Base-by-base conservation (phyloP, 2,113 vertebrate species). In the Prionailurus viverrinus region DNA sequence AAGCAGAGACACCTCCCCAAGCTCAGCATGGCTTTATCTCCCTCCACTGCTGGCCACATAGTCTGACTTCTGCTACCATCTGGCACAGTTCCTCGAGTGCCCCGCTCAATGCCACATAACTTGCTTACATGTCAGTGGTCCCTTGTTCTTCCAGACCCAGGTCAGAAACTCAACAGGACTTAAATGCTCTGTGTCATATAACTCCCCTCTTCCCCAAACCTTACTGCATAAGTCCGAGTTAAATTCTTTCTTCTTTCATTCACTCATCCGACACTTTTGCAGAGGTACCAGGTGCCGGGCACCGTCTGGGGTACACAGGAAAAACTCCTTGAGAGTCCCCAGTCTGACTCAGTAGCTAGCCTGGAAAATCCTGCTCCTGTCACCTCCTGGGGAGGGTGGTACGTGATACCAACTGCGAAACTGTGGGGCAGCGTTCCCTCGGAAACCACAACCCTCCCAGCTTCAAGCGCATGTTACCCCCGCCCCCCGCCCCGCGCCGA, bases 401-500 rank as follows among this genome's bases (percentile, higher is more conserved):
- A 16, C 58, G 3, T 55, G 14, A n/a, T 23, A 39, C 7, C 61
- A 51, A 14, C 1, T 45, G n/a, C 53, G 61, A 51, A 27, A 66
- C 61, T 53, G 36, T 63, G 29, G 12, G 27, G 31, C 3, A 8
- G 11, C 73, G 55, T 39, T 94, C 21, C n/a, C 5, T 31, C 9
- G n/a, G 69, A 88, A 91, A 33, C n/a, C 21, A 3, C 93, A 66
- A 89, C 31, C 68, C 1, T 80, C 68, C 16, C 10, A 27, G 14
- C 61, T 66, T 89, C 68, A 76, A 33, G 41, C 7, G 6, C 18
- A 21, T 2, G 18, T 45, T 45, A 45, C 45, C 45, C 45, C 45
- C 5, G 0, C 2, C 21, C 58, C 21, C 21, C 58, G 7, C 41
- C 41, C 45, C 45, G 0, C 21, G 7, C 16, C 15, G 3, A 23